Percentiles rank a stretch among this genome's conserved stretches.
These are phyloP conservation scores for Corythaixoides concolor DNA, from an alignment of 2,113 vertebrate species.

Conservation along the genomic window DNA sequence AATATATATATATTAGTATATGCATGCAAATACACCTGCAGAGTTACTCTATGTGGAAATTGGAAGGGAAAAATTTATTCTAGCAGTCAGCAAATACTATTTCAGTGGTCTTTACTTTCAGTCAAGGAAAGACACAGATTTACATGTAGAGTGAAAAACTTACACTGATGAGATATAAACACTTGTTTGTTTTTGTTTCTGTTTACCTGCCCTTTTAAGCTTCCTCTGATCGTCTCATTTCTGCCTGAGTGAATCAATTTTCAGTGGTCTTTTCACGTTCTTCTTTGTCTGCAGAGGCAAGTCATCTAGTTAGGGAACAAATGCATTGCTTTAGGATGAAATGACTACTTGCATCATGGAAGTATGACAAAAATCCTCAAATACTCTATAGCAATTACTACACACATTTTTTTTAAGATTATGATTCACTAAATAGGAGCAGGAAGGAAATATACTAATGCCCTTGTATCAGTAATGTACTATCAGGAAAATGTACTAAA, in stretches of 20 bases:
- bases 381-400: neutral
- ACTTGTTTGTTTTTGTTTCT: neutral
- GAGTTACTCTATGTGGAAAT: neutral
- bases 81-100: neutral
- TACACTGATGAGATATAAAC: neutral
- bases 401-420: neutral
- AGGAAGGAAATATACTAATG: neutral
- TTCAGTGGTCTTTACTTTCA: neutral
- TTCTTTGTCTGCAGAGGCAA: neutral
- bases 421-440: neutral
- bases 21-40: neutral
- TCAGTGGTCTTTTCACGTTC: neutral
- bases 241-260: neutral
- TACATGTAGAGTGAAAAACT: neutral
- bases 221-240: neutral
- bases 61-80: neutral
- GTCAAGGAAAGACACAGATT: neutral
- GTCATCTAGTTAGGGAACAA: neutral
- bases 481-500: neutral
- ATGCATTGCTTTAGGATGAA: neutral
- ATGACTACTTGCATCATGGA: neutral
- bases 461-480: neutral
- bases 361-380: neutral
- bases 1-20: neutral
- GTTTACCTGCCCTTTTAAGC: neutral